These are phyloP conservation scores for Drosophila tanythrix DNA, from an alignment of 2,888 invertebrate genomes.

Conservation along the genomic window DNA sequence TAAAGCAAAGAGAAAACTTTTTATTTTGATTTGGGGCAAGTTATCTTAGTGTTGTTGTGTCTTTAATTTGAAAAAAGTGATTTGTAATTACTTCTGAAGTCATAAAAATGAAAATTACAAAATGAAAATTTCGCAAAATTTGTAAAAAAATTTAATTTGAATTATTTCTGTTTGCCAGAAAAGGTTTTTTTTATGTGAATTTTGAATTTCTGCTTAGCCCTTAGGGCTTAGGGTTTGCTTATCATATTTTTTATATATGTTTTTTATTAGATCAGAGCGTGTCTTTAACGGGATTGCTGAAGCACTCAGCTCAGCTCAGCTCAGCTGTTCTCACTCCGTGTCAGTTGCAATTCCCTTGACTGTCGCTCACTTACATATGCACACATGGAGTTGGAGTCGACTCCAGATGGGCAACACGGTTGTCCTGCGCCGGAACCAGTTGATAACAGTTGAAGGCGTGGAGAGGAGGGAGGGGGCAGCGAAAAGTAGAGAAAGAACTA, in stretches of 20 bases:
- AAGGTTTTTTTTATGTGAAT: background rate
- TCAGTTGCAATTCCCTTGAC: constrained; percentile 63
- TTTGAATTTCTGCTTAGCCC: background rate
- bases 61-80: too few species aligned
- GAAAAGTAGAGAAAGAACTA: constrained; percentile 39
- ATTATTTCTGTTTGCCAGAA: background rate
- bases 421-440: constrained; percentile 54
- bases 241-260: background rate
- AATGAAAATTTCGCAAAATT: background rate
- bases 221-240: background rate
- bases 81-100: background rate
- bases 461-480: constrained; percentile 16
- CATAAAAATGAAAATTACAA: background rate
- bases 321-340: constrained; percentile 59
- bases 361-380: background rate
- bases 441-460: constrained; percentile 51
- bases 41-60: too few species aligned
- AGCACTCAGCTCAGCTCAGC: constrained; percentile 32
- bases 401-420: constrained; percentile 24
- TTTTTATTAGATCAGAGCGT: background rate
- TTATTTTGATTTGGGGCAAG: too few species aligned
- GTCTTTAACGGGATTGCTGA: constrained; percentile 2
- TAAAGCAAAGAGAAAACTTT: background rate
- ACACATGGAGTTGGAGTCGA: background rate
- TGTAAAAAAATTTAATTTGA: background rate